phyloP scores from a whole-genome alignment of 2,113 vertebrate genomes.

The Protomyctophum bolini region DNA sequence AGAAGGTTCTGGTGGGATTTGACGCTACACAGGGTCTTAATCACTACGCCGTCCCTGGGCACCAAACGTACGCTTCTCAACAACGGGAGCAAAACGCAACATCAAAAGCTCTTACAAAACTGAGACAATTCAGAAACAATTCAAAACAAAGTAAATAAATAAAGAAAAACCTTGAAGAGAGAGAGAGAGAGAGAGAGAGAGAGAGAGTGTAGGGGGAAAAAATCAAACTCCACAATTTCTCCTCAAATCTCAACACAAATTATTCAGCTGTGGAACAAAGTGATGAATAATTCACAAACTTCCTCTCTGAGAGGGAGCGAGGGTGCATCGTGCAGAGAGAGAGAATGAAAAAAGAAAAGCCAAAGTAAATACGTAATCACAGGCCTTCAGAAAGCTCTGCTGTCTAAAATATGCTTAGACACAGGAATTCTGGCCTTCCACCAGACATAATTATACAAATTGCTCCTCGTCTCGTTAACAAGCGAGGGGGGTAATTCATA shows the following conservation, averaged over 20 bases:
- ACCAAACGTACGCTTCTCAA: too few relatives aligned
- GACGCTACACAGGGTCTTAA: too few relatives aligned
- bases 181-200: not conserved
- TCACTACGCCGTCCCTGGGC: too few relatives aligned
- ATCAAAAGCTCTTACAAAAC: not conserved
- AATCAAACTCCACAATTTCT: too few relatives aligned
- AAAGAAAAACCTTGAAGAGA: not conserved
- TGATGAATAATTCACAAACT: conserved; percentile 72
- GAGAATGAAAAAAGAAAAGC: conserved; percentile 45
- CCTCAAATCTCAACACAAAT: conserved; percentile 68
- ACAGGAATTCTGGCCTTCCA: conserved; percentile 73
- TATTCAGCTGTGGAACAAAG: conserved; percentile 67
- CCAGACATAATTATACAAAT: conserved; percentile 79
- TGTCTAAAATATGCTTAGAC: conserved; percentile 77
- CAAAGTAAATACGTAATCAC: conserved; percentile 70
- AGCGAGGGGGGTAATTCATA: conserved; percentile 75
- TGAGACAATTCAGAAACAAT: not conserved
- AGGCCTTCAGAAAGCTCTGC: conserved; percentile 65
- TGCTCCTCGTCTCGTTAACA: conserved; percentile 77
- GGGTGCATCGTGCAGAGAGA: conserved; percentile 2
- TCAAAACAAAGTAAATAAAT: too few relatives aligned
- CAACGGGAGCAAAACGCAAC: not conserved
- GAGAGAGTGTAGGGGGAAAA: not conserved
- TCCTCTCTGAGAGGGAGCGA: conserved; percentile 57
- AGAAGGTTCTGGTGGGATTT: too few relatives aligned